Evolutionary conservation across 2,113 vertebrate genomes (phyloP), one percentile per base, ranked within the genome.

Genomic region (Leucopsar rothschildi): DNA sequence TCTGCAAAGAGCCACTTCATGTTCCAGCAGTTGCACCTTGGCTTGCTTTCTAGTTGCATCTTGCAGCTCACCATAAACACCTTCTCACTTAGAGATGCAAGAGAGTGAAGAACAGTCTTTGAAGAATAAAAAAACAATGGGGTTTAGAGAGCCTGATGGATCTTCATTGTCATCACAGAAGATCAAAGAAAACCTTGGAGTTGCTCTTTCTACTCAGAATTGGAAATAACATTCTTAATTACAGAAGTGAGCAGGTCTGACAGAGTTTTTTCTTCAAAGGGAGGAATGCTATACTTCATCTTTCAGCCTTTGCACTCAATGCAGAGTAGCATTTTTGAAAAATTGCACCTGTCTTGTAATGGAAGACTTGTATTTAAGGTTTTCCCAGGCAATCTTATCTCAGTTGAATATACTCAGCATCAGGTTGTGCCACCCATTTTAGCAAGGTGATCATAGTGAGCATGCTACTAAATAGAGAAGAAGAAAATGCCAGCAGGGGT

Each of bases 191-290:
- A 83, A 76, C 86, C 76, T 78, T 2, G 8, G 64, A 90, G 68
- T 60, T 88, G 64, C 4, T 2, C 76, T 78, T 94, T 86, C 76
- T 86, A 66, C 69, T 90, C 77, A 82, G 80, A 86, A 83, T 86
- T 83, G 92, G 96, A 92, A 95, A 86, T 76, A 95, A 70, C 76
- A 14, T 75, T 92, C 76, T 88, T 95, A 96, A 96, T 97, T 96
- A 91, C 77, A 88, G 47, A 88, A 94, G 35, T 42, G 15, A 96
- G 64, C 60, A 81, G 72, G 77, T 84, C 80, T 95, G 92, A 40
- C 5, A 11, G 79, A 89, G 68, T n/a, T 93, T 73, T 87, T 64
- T 39, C 52, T 94, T 95, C 95, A 92, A 93, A 96, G 83, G 31
- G 22, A 91, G 27, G 52, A 86, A 68, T 44, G 45, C 59, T 86